Conservation (phyloP, 2,113 vertebrate genomes). For the Aplodontia rufa region DNA sequence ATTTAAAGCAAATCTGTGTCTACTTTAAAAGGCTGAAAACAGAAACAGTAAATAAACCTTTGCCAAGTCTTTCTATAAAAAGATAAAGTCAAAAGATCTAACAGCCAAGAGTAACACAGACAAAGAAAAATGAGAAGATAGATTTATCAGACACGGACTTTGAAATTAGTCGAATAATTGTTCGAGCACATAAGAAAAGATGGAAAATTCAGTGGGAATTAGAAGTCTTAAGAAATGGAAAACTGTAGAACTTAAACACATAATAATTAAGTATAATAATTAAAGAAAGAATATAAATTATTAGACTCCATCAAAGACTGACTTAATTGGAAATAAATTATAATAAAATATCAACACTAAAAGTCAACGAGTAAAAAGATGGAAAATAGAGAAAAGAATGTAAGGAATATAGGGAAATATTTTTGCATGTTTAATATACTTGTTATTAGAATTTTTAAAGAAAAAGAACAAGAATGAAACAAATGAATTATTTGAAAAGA, state of each 20-base stretch:
- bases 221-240: not conserved
- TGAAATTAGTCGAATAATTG: not conserved
- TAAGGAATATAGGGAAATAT: not conserved
- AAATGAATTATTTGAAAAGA: not conserved
- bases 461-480: not conserved
- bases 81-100: not conserved
- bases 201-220: not conserved
- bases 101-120: not conserved
- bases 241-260: not conserved
- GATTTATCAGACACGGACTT: not conserved
- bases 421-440: not conserved
- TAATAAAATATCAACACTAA: not conserved
- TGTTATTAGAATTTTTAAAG: not conserved
- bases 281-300: not conserved
- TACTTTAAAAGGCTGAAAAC: conserved; percentile 10
- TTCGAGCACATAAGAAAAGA: not conserved
- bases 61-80: not conserved
- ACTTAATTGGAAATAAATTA: not conserved
- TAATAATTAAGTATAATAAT: not conserved
- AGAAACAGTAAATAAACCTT: conserved; percentile 10
- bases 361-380: not conserved
- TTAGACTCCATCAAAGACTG: not conserved
- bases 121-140: not conserved
- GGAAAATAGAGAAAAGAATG: not conserved
- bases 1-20: not conserved